Conservation (phyloP, 2,113 vertebrate genomes). For the Brachypteracias leptosomus region DNA sequence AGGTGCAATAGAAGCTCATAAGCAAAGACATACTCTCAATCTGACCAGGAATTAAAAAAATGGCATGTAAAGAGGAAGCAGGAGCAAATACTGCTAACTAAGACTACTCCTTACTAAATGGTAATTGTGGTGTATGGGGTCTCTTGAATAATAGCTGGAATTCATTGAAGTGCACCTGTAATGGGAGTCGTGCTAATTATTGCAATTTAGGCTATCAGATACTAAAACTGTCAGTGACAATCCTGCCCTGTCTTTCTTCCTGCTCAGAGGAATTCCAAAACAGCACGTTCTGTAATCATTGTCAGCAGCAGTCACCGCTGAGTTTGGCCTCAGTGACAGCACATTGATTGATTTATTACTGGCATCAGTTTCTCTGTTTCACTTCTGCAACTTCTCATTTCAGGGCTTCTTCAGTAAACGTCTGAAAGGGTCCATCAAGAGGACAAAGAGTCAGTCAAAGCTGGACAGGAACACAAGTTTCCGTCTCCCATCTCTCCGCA, state of each 20-base stretch:
- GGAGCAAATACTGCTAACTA: not conserved
- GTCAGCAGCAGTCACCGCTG: not conserved
- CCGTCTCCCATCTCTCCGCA: conserved; percentile 85
- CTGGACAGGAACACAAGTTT: conserved; percentile 94
- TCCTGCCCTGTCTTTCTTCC: not conserved
- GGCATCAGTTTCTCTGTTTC: not conserved
- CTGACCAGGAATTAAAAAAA: not conserved
- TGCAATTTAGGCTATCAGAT: not conserved
- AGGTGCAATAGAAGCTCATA: not conserved
- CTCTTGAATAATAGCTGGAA: not conserved
- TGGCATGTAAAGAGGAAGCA: not conserved
- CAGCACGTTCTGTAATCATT: rapidly evolving
- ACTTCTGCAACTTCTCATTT: conserved; percentile 50
- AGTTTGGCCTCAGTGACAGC: not conserved
- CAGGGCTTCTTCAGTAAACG: conserved; percentile 98
- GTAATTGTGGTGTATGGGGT: not conserved
- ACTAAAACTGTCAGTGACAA: not conserved
- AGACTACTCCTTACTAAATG: not conserved
- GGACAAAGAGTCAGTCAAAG: conserved; percentile 96
- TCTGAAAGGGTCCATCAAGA: conserved; percentile 96
- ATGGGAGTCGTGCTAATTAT: not conserved
- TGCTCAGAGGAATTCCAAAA: not conserved
- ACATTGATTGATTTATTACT: not conserved
- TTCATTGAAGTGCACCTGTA: not conserved
- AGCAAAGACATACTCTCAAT: not conserved